Conservation (phyloP, 2,797 vertebrate species). For the Bovichtus diacanthus region DNA sequence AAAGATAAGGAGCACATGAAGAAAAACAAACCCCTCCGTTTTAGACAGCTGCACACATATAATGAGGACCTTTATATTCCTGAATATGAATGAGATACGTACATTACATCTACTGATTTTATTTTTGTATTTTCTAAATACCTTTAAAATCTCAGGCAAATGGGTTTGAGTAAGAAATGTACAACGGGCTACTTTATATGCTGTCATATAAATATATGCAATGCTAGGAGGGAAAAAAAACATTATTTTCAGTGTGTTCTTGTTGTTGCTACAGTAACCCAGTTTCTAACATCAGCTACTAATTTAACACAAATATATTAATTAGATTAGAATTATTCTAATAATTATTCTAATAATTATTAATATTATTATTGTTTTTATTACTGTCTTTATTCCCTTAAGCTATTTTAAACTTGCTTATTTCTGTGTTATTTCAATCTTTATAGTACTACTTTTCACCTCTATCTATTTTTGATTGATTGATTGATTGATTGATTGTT, state of each 20-base stretch:
- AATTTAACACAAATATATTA: no score
- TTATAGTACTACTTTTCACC: no score
- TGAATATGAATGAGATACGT: neutral
- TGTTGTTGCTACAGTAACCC: neutral
- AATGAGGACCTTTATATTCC: neutral
- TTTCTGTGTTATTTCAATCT: no score
- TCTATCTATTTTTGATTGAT: no score
- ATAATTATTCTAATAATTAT: no score
- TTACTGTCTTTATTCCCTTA: no score
- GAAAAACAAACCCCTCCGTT: constrained; percentile 30
- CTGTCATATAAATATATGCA: neutral
- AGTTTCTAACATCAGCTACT: neutral
- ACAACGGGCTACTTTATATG: neutral
- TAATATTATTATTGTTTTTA: no score
- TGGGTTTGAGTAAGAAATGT: neutral
- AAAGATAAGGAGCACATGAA: neutral
- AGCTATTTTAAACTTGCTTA: no score
- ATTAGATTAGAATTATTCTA: no score
- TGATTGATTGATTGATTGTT: no score
- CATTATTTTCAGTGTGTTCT: neutral
- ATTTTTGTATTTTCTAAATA: neutral
- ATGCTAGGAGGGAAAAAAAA: neutral
- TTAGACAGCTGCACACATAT: neutral
- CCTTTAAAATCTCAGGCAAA: neutral
- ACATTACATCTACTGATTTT: neutral